Evolutionary conservation across 2,888 invertebrate genomes (phyloP).

Genomic region (Ornithoptera priamus): DNA sequence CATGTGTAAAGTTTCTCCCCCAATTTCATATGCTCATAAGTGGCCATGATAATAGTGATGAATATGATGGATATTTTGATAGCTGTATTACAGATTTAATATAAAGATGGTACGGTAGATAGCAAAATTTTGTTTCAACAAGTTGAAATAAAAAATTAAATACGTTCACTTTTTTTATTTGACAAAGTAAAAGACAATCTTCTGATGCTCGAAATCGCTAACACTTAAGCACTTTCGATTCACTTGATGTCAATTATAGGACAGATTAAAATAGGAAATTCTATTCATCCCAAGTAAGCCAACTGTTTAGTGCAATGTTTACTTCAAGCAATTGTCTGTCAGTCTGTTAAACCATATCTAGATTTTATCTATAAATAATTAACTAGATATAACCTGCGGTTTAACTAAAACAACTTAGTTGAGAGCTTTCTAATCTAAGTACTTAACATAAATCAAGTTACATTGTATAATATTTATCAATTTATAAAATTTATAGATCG

Average conservation of each 20-base stretch:
- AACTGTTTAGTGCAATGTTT: constrained; percentile 13
- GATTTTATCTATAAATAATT: constrained; percentile 17
- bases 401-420: constrained; percentile 12
- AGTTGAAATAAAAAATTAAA: too few relatives aligned
- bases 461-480: too few relatives aligned
- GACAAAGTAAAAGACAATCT: too few relatives aligned
- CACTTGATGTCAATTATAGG: background rate
- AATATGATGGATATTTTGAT: too few relatives aligned
- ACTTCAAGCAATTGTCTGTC: constrained; percentile 20
- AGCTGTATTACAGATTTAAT: too few relatives aligned
- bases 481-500: too few relatives aligned
- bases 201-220: background rate
- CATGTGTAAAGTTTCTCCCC: too few relatives aligned
- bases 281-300: background rate
- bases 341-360: constrained; percentile 4
- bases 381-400: constrained; percentile 13
- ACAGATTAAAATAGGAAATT: background rate
- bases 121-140: too few relatives aligned
- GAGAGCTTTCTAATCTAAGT: constrained; percentile 4
- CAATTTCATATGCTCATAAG: too few relatives aligned
- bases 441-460: background rate
- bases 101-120: too few relatives aligned
- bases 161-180: too few relatives aligned
- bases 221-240: background rate
- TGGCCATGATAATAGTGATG: too few relatives aligned